Conservation (phyloP, 1,140 invertebrate species). For the Lysiphlebus fabarum region DNA sequence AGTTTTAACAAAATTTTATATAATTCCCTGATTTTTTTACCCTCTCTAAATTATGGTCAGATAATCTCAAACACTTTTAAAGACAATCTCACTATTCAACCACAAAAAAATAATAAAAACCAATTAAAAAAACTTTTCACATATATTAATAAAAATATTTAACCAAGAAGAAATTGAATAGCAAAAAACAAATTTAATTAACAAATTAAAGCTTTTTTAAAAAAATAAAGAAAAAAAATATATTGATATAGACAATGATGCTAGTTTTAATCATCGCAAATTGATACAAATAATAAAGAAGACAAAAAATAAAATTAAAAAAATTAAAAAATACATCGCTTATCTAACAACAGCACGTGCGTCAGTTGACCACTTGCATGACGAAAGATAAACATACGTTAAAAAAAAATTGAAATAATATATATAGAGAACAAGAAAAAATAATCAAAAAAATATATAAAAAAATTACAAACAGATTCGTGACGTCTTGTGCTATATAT, state of each 20-base stretch:
- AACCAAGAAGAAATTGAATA: no score
- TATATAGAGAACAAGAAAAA: slow-evolving; percentile 14
- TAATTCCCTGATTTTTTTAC: no score
- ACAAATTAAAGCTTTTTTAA: no score
- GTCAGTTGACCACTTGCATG: slow-evolving; percentile 21
- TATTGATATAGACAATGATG: no score
- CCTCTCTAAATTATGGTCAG: no score
- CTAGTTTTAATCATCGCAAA: not conserved
- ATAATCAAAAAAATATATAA: slow-evolving; percentile 9
- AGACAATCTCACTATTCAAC: no score
- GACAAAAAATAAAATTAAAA: not conserved
- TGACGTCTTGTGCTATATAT: slow-evolving; percentile 17
- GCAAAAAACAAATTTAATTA: no score
- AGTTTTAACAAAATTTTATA: slow-evolving; percentile 41
- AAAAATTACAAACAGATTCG: slow-evolving; percentile 18
- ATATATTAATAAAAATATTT: no score
- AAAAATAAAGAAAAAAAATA: no score
- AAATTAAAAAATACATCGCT: slow-evolving; percentile 34
- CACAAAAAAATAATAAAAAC: no score
- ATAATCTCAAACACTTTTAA: no score
- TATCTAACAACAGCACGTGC: slow-evolving; percentile 42
- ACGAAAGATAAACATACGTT: slow-evolving; percentile 12
- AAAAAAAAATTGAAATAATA: slow-evolving; percentile 10
- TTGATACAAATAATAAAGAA: slow-evolving; percentile 8
- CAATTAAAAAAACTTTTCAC: no score